Base-by-base conservation (phyloP, 2,888 invertebrate genomes). In the Acronicta aceris region DNA sequence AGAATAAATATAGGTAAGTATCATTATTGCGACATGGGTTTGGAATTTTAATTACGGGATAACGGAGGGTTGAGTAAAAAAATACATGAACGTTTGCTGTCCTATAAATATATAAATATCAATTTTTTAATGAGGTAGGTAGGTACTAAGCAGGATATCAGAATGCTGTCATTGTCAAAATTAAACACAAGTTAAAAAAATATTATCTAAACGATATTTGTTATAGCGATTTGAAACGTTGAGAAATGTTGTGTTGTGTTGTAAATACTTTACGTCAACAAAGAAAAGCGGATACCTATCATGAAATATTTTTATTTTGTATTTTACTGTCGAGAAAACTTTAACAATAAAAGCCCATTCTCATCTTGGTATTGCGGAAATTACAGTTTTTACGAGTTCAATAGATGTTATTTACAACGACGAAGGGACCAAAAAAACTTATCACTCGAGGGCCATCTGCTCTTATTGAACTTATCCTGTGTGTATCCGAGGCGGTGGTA, bases 391-490 rank as follows among this genome's bases (percentile, higher is more conserved):
- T 71, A 68, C n/a, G 51, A 68, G 51, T 55, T 46, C 45, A 52
- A 66, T 59, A 59, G 59, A 48, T 49, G 48, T 68, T 49, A 45
- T 68, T 71, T 55, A 41, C 41, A 36, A 46, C 48, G 15, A 49
- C 42, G 30, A 42, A 55, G 46, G 21, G 41, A 25, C 30, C 21
- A n/a, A 16, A 15, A 38, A 17, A 53, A 53, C 25, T 21, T 15
- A 40, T 33, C 12, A 17, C 33, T 45, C 13, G 47, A 61, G 56
- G 43, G 46, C 53, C 68, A 57, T 59, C 40, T 41, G 49, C 45
- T 15, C 62, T 73, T 59, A 70, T 61, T 61, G 61, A 61, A 59
- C 49, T 64, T 67, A 58, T 58, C 58, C 62, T 56, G 51, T 41
- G 51, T 41, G 57, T 38, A 38, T 57, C 41, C 46, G 17, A 15